Conservation (phyloP, 2,797 vertebrate species). For the Varecia variegata region DNA sequence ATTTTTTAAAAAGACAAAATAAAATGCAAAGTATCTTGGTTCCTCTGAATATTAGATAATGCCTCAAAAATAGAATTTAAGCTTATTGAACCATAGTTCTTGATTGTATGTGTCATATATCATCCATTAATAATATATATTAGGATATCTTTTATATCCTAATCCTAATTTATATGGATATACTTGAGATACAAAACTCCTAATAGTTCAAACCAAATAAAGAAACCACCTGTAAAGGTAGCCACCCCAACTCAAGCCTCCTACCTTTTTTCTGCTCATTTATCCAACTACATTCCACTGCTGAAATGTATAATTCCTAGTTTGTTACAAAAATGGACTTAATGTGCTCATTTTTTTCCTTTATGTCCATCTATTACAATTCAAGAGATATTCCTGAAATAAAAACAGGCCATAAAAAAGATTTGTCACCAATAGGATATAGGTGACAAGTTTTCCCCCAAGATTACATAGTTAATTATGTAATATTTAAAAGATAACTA, state of each 20-base stretch:
- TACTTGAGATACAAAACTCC: conserved; percentile 8
- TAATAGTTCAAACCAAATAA: conserved; percentile 47
- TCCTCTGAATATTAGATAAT: conserved; percentile 27
- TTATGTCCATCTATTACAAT: background rate
- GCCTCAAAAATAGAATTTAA: conserved; percentile 50
- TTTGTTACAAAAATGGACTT: background rate
- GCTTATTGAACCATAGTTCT: conserved; percentile 16
- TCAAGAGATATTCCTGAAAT: conserved; percentile 35
- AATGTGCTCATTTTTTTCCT: background rate
- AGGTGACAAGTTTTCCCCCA: background rate
- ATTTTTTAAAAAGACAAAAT: background rate
- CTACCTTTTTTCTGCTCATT: conserved; percentile 12
- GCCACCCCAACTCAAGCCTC: background rate
- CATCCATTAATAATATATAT: conserved; percentile 39
- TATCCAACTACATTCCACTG: background rate
- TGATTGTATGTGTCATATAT: background rate
- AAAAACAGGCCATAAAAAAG: background rate
- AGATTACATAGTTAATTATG: background rate
- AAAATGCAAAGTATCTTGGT: background rate
- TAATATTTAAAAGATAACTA: conserved; percentile 18
- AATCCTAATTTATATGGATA: background rate
- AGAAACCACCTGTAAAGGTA: background rate
- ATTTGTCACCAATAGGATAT: background rate
- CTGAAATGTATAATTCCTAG: background rate
- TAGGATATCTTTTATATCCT: background rate